phyloP scores from a whole-genome alignment of 2,113 vertebrate species.

The Megalops atlanticus region DNA sequence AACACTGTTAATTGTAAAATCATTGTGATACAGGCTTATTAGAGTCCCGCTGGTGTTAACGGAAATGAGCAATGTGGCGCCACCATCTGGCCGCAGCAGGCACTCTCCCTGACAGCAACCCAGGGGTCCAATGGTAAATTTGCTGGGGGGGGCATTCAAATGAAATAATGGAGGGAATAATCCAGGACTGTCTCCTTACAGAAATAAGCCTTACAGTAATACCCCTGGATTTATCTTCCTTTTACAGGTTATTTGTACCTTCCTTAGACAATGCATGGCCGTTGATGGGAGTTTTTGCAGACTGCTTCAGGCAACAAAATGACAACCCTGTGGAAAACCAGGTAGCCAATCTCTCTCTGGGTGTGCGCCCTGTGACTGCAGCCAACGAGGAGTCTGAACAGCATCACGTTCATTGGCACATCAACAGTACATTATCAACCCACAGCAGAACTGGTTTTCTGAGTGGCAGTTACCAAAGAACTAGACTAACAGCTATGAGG shows the following conservation, averaged over 20 bases:
- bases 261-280: background rate
- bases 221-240: background rate
- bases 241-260: background rate
- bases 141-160: constrained; percentile 1
- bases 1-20: constrained; percentile 9
- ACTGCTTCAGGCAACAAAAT: background rate
- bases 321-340: background rate
- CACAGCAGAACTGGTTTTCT: background rate
- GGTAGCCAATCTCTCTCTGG: background rate
- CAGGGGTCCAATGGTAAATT: constrained; percentile 18
- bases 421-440: background rate
- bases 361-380: background rate
- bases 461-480: no score
- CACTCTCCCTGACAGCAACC: background rate
- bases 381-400: background rate
- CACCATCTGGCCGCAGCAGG: constrained; percentile 13
- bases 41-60: constrained; percentile 37
- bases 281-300: background rate
- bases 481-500: no score
- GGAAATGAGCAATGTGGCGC: constrained; percentile 16
- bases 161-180: background rate
- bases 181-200: background rate
- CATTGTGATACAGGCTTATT: constrained; percentile 5
- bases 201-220: background rate
- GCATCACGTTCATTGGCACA: background rate